These are phyloP conservation scores for Ophioderma brevispina DNA, from an alignment of 35 echinoderm and acorn worm species.

Conservation along the genomic window DNA sequence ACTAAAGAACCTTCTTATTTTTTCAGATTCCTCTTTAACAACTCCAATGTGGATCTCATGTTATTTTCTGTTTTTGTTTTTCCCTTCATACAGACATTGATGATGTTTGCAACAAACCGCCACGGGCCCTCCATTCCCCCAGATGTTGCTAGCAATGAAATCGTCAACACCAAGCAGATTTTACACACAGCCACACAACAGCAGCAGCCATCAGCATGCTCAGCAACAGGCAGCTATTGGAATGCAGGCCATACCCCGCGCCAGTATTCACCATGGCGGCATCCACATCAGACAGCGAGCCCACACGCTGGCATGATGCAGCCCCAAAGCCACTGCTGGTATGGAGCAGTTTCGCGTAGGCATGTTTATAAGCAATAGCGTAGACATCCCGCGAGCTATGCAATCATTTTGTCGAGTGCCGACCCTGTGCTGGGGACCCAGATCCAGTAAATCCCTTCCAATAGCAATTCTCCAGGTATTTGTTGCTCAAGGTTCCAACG, in stretches of 20 bases:
- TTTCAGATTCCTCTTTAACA: too few relatives aligned
- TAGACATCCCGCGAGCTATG: background rate
- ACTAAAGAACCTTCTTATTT: too few relatives aligned
- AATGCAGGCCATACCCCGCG: slow-evolving; percentile 18
- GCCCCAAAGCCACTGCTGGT: background rate
- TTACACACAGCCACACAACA: slow-evolving; percentile 77
- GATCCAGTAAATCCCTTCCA: background rate
- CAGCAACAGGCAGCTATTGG: slow-evolving; percentile 27
- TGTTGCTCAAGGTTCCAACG: background rate
- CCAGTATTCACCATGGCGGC: slow-evolving; percentile 5
- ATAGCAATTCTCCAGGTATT: slow-evolving; percentile 1
- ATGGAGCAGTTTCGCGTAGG: slow-evolving; percentile 21
- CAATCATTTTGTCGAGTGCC: background rate
- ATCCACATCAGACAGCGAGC: background rate
- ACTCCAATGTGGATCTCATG: too few relatives aligned
- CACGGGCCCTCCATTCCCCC: slow-evolving; percentile 95
- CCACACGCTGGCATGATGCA: slow-evolving; percentile 15
- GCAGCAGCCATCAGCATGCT: slow-evolving; percentile 29
- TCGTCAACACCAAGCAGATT: slow-evolving; percentile 81
- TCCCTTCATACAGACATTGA: slow-evolving; percentile 97
- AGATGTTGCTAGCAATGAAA: slow-evolving; percentile 95
- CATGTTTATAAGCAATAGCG: slow-evolving; percentile 12
- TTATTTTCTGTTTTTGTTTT: too few relatives aligned
- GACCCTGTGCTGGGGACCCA: background rate
- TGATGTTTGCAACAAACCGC: slow-evolving; percentile 77